phyloP scores from a whole-genome alignment of 2,797 vertebrate genomes.

The Syndactyla subalaris region DNA sequence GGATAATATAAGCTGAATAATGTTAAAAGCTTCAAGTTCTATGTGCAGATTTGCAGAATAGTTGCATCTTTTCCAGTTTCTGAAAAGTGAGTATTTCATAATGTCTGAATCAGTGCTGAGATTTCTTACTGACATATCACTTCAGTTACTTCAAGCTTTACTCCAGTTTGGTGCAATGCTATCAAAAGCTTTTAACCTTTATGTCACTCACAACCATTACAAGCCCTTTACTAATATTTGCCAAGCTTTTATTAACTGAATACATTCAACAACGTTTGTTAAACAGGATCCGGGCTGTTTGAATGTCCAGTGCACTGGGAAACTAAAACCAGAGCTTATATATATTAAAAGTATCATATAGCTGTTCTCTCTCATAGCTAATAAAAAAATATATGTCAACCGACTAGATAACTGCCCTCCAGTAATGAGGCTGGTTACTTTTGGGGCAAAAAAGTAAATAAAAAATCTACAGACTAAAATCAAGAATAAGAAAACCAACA shows the following conservation, averaged over 20 bases:
- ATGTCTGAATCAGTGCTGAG: background rate
- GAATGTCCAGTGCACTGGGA: background rate
- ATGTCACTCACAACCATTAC: conserved; percentile 40
- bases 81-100: background rate
- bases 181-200: conserved; percentile 49
- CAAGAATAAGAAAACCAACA: background rate
- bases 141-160: conserved; percentile 32
- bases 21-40: background rate
- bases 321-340: background rate
- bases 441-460: background rate
- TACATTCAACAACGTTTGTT: conserved; percentile 44
- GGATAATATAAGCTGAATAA: background rate
- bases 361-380: background rate
- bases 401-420: background rate
- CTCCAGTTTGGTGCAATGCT: background rate
- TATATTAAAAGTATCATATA: background rate
- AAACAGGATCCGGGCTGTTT: conserved; percentile 26
- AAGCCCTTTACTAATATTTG: conserved; percentile 67
- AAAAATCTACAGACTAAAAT: background rate
- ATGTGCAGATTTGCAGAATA: background rate
- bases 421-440: background rate
- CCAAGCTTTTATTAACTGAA: conserved; percentile 60
- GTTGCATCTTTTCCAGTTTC: background rate
- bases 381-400: background rate
- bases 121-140: background rate